phyloP scores from a whole-genome alignment of 1,140 invertebrate genomes.

The Holcopasites calliopsidis region DNA sequence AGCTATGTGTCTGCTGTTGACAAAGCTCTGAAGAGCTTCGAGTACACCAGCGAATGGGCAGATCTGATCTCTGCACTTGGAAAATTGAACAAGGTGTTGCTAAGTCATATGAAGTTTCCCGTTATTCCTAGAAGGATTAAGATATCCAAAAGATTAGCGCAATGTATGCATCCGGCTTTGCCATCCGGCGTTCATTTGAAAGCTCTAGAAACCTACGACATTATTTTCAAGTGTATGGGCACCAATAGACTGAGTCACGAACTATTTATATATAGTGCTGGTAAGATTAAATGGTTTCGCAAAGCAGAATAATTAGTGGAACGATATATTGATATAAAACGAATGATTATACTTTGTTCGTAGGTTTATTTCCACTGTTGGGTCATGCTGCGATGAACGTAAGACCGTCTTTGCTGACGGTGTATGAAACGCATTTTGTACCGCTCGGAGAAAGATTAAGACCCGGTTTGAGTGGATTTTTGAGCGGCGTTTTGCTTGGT shows the following conservation, averaged over 20 bases:
- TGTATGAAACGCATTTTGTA: constrained; percentile 96
- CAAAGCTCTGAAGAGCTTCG: constrained; percentile 95
- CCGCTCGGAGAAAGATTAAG: constrained; percentile 89
- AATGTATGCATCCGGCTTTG: constrained; percentile 96
- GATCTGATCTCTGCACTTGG: constrained; percentile 95
- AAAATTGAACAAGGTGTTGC: constrained; percentile 94
- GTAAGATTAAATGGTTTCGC: constrained; percentile 71
- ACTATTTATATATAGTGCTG: constrained; percentile 92
- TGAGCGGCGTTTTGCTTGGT: constrained; percentile 91
- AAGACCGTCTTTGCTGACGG: constrained; percentile 88
- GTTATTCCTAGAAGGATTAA: constrained; percentile 95
- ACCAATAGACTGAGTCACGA: constrained; percentile 90
- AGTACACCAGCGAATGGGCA: constrained; percentile 97
- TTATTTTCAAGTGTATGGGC: constrained; percentile 95
- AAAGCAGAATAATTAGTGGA: not conserved
- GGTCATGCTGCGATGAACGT: constrained; percentile 95
- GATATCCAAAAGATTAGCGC: constrained; percentile 95
- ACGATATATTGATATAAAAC: constrained; percentile 1
- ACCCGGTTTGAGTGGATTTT: constrained; percentile 92
- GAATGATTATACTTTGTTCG: constrained; percentile 37
- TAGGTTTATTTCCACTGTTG: constrained; percentile 94
- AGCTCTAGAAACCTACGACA: constrained; percentile 95
- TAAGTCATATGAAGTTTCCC: constrained; percentile 89
- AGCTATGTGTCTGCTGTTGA: constrained; percentile 90
- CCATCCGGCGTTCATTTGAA: constrained; percentile 96